These are phyloP conservation scores for Speoplatyrhinus poulsoni DNA, from an alignment of 2,113 vertebrate species.

Conservation along the genomic window DNA sequence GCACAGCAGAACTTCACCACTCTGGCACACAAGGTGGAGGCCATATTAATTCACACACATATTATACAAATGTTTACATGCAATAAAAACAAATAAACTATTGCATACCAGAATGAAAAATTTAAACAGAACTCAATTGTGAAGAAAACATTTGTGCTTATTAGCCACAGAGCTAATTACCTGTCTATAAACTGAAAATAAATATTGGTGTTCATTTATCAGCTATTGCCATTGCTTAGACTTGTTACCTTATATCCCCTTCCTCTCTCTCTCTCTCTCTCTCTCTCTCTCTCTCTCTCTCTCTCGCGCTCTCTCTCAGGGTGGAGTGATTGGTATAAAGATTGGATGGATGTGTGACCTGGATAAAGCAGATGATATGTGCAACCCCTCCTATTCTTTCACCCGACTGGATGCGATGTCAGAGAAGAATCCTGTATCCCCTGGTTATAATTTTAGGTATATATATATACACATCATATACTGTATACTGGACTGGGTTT, in stretches of 20 bases:
- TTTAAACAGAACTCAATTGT: too few relatives aligned
- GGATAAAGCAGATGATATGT: constrained; percentile 85
- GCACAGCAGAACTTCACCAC: constrained; percentile 85
- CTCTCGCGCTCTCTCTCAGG: constrained; percentile 65
- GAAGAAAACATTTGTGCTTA: too few relatives aligned
- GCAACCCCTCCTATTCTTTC: constrained; percentile 90
- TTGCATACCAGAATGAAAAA: too few relatives aligned
- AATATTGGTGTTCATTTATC: too few relatives aligned
- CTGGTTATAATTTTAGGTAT: constrained; percentile 92
- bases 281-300: not conserved
- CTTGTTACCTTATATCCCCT: not conserved
- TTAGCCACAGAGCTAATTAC: too few relatives aligned
- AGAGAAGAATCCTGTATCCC: constrained; percentile 75
- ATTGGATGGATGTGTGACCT: constrained; percentile 93
- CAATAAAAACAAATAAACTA: not conserved
- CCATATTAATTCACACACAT: not conserved
- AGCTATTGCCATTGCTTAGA: not conserved
- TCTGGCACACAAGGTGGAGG: constrained; percentile 80
- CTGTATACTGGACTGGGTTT: not conserved
- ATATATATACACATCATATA: not conserved
- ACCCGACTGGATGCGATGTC: constrained; percentile 87
- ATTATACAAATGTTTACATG: not conserved
- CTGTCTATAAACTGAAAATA: too few relatives aligned
- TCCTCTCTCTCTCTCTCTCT: not conserved
- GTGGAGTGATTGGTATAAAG: constrained; percentile 94